Conservation (phyloP, 1,140 invertebrate genomes). For the Himalopsyche phryganea region DNA sequence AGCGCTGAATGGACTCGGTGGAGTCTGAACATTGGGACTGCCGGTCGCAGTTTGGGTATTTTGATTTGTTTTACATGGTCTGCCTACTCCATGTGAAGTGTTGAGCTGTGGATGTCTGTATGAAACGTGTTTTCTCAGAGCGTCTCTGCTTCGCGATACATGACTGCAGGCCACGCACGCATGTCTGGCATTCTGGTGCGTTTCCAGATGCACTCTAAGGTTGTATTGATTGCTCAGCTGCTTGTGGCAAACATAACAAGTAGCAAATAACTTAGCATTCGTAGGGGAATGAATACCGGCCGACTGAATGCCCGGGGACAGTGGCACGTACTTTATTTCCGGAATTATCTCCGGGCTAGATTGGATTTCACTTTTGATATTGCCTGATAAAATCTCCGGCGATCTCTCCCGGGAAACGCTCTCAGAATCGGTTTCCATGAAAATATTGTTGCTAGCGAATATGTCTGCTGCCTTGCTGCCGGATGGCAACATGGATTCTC, state of each 20-base stretch:
- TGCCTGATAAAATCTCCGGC: conserved; percentile 31
- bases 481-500: neutral
- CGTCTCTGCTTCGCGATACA: conserved; percentile 80
- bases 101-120: conserved; percentile 65
- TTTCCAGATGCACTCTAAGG: conserved; percentile 83
- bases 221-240: conserved; percentile 88
- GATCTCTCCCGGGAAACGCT: conserved; percentile 21
- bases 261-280: conserved; percentile 53
- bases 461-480: conserved; percentile 28
- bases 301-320: conserved; percentile 26
- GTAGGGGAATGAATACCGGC: conserved; percentile 16
- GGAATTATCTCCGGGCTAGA: conserved; percentile 28
- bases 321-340: conserved; percentile 24
- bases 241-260: conserved; percentile 82
- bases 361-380: conserved; percentile 25
- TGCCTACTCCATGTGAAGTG: conserved; percentile 28
- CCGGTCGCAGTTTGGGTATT: conserved; percentile 13
- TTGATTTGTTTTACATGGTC: conserved; percentile 30
- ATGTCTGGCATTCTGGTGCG: conserved; percentile 74
- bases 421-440: conserved; percentile 31
- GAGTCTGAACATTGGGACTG: conserved; percentile 1
- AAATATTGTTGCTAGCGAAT: conserved; percentile 29
- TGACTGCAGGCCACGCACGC: conserved; percentile 81
- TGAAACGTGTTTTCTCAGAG: conserved; percentile 81
- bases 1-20: conserved; percentile 4